Base-by-base conservation (phyloP, 2,797 vertebrate species). In the Gymnodraco acuticeps region DNA sequence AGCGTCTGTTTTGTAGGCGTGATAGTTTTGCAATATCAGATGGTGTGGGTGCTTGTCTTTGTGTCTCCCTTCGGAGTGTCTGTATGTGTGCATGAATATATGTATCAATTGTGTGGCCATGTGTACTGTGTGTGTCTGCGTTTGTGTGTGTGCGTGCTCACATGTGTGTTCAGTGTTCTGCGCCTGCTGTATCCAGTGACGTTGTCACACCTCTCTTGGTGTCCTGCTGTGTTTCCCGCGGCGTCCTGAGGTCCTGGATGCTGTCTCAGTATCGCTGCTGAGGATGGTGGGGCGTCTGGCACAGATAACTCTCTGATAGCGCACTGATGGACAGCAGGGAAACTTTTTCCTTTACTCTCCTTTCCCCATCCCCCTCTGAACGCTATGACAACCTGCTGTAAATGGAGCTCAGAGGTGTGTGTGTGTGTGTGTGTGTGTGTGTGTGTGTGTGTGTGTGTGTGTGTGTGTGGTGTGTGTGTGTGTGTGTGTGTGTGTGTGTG, bases 271-370 rank as follows among this genome's bases (percentile, higher is more conserved):
- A 89, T 89, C 87, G 80, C 87, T 87, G 86, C 84, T 86, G 85
- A 92, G 87, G 90, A 91, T 92, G 85, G 91, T 93, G 91, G 91
- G 92, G 91, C 92, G 92, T 93, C 93, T 93, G 91, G 92, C 92
- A 93, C 87, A 88, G 93, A 93, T 92, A 93, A 87, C 72, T 88
- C 91, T 88, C 87, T 91, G 92, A 94, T 94, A 94, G 88, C 84
- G 81, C 67, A 51, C 82, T 93, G 91, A 94, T 88, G 93, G 93
- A 93, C 92, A 93, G 90, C 87, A 80, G 81, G 88, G 90, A 92
- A 94, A 91, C 85, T 92, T 92, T 82, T 87, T 76, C 73, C 75
- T 73, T 73, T 81, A 67, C 70, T 80, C 53, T 75, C 73, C 63
- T 78, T 73, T 56, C 62, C 76, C 69, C 66, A 50, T 48, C 79